Evolutionary conservation across 2,888 invertebrate genomes (phyloP), one percentile per base, ranked within the genome.

Genomic region (Vesta saturnalis): DNA sequence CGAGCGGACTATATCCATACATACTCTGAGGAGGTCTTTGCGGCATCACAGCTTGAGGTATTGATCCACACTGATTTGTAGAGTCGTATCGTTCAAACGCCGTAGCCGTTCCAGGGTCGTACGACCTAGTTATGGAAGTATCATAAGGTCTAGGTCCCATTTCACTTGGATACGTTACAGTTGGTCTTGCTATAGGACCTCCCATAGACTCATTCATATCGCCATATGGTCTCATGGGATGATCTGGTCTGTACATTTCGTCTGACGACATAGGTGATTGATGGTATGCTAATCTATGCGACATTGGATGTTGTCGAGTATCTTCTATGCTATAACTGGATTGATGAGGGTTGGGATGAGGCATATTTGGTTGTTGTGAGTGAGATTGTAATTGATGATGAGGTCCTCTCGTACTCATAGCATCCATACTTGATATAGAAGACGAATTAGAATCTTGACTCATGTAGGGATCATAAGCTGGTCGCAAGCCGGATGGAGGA

Each of bases 361-460:
- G 81, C 22, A 82, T 77, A n/a, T 71, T 76, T 72, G 69, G 76
- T 74, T 77, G 80, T 57, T 81, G 80, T 81, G 87, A 86, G 14
- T 55, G 61, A 82, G 84, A 83, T 64, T 86, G 87, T 46, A 84
- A 80, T 43, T 85, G 85, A 70, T 86, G 86, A 72, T 84, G 85
- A 67, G 82, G 81, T 0, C 81, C 81, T 63, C 84, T 77, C 1
- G 83, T 79, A 59, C 82, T 82, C 77, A 85, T 83, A n/a, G 90
- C 88, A 80, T 92, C 92, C 89, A 92, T 91, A 78, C 90, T 90
- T 3, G 88, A 89, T 85, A 89, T 85, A 30, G 89, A 89, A 1
- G 89, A 92, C 74, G 89, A 89, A 77, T 89, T 90, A 71, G 92
- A 92, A 84, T 92, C 92, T 85, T 89, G 89, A 77, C 88, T 89